Percentiles rank a stretch among this genome's conserved stretches.
Conservation (phyloP, 2,113 vertebrate genomes). For the Oceanites oceanicus region DNA sequence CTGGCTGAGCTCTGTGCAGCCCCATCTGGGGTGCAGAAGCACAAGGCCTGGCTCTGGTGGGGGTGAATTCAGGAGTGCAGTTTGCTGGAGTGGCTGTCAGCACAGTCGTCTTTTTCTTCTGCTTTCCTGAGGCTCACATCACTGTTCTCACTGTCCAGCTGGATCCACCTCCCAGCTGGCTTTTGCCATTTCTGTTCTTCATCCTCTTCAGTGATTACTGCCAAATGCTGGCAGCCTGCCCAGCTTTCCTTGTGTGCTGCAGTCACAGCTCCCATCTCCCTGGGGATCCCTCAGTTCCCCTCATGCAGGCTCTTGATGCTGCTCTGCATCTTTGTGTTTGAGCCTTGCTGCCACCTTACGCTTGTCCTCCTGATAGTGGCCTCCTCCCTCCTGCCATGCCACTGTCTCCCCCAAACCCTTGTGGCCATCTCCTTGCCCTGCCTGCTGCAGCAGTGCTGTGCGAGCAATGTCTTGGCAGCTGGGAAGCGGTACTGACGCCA, state of each 20-base stretch:
- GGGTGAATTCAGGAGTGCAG: neutral
- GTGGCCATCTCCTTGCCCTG: neutral
- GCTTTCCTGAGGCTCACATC: neutral
- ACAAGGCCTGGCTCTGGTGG: neutral
- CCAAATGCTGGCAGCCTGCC: neutral
- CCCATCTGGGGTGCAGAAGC: neutral
- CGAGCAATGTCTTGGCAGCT: neutral
- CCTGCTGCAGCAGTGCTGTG: neutral
- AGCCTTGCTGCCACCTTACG: neutral
- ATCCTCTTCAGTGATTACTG: neutral
- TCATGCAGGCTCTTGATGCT: neutral
- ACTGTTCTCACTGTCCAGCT: neutral
- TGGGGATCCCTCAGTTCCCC: neutral
- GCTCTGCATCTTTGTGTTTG: neutral
- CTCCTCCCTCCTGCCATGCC: neutral
- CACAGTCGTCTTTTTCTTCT: neutral
- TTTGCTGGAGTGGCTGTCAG: neutral
- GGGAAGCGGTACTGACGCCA: neutral
- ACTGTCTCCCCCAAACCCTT: neutral
- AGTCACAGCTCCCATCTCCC: neutral
- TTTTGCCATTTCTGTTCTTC: conserved; percentile 7
- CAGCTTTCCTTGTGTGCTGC: neutral
- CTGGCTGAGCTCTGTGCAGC: neutral
- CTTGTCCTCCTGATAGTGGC: neutral
- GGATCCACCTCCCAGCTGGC: neutral